Percentiles rank a stretch among this genome's conserved stretches.
Conservation (phyloP, 2,113 vertebrate species). For the Nyctereutes procyonoides region DNA sequence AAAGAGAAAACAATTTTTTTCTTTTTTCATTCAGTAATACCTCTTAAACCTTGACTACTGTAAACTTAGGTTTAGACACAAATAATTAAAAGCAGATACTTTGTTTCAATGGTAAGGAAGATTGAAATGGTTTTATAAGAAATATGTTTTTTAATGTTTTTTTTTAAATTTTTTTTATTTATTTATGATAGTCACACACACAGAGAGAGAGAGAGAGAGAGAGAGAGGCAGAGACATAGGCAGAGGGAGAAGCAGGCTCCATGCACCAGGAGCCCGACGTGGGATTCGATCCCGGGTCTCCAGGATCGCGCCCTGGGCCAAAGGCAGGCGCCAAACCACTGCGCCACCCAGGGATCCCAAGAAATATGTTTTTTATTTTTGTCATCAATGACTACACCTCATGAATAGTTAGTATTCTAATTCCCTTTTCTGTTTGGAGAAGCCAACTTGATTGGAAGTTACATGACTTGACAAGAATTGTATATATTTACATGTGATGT, state of each 20-base stretch:
- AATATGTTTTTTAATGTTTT: background rate
- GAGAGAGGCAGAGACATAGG: too few relatives aligned
- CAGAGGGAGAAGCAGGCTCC: too few relatives aligned
- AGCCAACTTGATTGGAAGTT: background rate
- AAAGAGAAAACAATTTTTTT: conserved; percentile 23
- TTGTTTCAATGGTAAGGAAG: background rate
- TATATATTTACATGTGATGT: background rate
- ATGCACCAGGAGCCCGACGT: too few relatives aligned
- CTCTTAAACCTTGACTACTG: background rate
- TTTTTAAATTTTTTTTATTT: too few relatives aligned
- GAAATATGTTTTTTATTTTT: background rate
- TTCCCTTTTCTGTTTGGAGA: background rate
- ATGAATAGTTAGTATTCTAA: background rate
- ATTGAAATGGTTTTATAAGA: background rate
- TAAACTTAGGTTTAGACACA: background rate
- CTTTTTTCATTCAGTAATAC: background rate
- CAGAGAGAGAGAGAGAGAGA: too few relatives aligned
- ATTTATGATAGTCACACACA: too few relatives aligned
- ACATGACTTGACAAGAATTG: background rate
- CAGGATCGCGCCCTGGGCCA: too few relatives aligned
- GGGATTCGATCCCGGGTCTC: too few relatives aligned
- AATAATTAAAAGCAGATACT: background rate
- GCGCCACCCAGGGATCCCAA: too few relatives aligned
- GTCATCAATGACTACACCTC: background rate
- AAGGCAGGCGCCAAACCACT: too few relatives aligned